Evolutionary conservation across 2,797 vertebrate genomes (phyloP), one percentile per base, ranked within the genome.

Genomic region (Scomberomorus guttatus): DNA sequence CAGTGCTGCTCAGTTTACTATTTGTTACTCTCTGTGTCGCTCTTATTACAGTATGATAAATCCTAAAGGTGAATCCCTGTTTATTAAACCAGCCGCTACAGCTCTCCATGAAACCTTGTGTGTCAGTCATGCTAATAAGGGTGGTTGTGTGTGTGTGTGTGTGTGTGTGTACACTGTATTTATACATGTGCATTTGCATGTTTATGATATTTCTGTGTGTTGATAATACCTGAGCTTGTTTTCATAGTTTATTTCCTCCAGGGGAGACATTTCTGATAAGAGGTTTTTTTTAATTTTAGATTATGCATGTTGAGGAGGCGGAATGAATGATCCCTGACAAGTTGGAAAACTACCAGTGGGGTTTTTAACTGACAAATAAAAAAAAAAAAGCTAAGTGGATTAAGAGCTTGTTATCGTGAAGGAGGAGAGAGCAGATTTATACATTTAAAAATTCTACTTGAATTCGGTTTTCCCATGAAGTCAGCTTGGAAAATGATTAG

Each of bases 31-130:
- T 81, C 46, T 86, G 48, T 72, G 50, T 83, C 57, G 78, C 69
- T 86, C 82, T 80, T 83, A 83, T 87, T 88, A 84, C 70, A 58
- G 65, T 84, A 67, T 80, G 82, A 87, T 88, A 82, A 91, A 90
- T 90, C 79, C 83, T 80, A 34, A 85, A 90, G 75, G 86, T 88
- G 90, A 89, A 93, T 85, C 86, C 71, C 50, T 61, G 65, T 83
- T 81, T 82, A 63, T 87, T 81, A 75, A 87, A 69, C 61, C 72
- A 77, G 76, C 76, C 78, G 62, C 63, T 69, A 44, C 72, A 60
- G 29, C 37, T 79, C 57, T 62, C 32, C 60, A 25, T 78, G 66
- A 79, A 66, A 57, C 61, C 67, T 27, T 32, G 50, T 52, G 37
- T 56, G 44, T 61, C 58, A 46, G 39, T 69, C 50, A 56, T 34